These are phyloP conservation scores for Apis laboriosa DNA, from an alignment of 1,140 invertebrate species.

Conservation along the genomic window DNA sequence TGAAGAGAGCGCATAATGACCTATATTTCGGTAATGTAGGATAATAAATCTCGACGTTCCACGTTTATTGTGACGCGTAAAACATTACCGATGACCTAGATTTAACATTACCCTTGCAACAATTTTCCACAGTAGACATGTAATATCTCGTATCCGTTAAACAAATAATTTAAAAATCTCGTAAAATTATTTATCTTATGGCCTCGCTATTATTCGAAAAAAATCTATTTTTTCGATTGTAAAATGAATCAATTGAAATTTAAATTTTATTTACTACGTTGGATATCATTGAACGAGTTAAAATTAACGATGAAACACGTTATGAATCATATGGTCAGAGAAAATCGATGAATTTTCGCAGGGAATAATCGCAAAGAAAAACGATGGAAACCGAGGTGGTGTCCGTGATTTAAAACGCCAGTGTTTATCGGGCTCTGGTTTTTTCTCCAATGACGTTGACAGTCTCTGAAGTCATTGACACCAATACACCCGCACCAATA, in stretches of 20 bases:
- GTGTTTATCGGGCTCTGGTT: conserved; percentile 27
- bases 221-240: too few relatives aligned
- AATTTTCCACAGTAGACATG: background rate
- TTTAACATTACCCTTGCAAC: conserved; percentile 34
- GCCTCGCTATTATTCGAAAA: too few relatives aligned
- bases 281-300: background rate
- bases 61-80: conserved; percentile 50
- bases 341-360: background rate
- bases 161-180: too few relatives aligned
- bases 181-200: too few relatives aligned
- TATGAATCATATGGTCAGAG: background rate
- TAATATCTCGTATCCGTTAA: background rate
- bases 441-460: conserved; percentile 50
- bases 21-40: conserved; percentile 39
- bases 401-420: conserved; percentile 34
- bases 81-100: conserved; percentile 51
- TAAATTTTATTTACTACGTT: too few relatives aligned
- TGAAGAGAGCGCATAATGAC: conserved; percentile 25
- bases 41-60: conserved; percentile 30
- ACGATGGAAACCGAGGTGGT: background rate
- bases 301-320: background rate
- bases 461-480: conserved; percentile 65
- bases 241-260: too few relatives aligned
- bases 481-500: conserved; percentile 53
- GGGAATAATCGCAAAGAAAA: background rate